Evolutionary conservation across 92 coral and sea anemone genomes (phyloP).

Genomic region (Porites cylindrica): DNA sequence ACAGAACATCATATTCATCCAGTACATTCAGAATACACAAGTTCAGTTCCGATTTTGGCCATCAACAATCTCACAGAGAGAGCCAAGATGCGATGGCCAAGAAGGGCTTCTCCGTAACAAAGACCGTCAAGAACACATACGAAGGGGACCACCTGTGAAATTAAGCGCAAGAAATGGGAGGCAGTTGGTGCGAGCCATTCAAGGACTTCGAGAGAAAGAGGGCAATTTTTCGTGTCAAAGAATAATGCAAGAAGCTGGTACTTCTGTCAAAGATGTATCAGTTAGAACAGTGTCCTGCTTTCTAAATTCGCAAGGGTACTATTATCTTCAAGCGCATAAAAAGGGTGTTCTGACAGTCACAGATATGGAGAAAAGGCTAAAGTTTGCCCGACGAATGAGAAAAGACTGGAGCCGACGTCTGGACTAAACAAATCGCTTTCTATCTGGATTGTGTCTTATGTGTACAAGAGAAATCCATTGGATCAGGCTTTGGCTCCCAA

Average conservation of each 20-base stretch:
- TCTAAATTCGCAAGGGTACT: background rate
- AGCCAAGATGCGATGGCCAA: background rate
- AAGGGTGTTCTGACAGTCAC: no score
- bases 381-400: background rate
- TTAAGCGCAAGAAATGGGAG: background rate
- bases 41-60: constrained; percentile 32
- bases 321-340: background rate
- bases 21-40: background rate
- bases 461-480: background rate
- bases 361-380: background rate
- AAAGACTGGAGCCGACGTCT: constrained; percentile 6
- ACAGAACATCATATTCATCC: constrained; percentile 27
- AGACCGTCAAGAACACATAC: background rate
- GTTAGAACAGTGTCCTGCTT: background rate
- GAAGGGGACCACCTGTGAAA: background rate
- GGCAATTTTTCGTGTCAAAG: background rate
- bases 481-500: constrained; percentile 27
- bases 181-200: background rate
- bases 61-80: constrained; percentile 11
- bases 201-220: background rate
- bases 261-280: background rate
- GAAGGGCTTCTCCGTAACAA: background rate
- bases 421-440: constrained; percentile 22
- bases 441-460: constrained; percentile 1
- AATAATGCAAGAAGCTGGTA: no score